Conservation (phyloP, 1,140 invertebrate species). For the Mesaphorura yosii region DNA sequence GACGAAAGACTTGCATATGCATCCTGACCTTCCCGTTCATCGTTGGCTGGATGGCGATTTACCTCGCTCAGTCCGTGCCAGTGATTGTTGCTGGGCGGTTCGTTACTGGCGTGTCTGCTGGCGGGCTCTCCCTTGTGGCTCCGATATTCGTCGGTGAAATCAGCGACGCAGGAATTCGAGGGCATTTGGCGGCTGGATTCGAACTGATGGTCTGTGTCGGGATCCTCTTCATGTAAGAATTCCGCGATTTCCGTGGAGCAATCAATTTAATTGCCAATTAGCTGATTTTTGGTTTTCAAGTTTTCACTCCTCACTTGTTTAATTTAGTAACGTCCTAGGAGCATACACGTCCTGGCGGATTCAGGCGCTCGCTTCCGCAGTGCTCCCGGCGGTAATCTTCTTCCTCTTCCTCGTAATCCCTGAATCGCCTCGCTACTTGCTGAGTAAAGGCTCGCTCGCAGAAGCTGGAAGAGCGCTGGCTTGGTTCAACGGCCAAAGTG, state of each 20-base stretch:
- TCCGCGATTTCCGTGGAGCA: too few relatives aligned
- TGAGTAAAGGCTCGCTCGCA: conserved; percentile 46
- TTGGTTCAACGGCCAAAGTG: too few relatives aligned
- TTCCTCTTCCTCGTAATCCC: conserved; percentile 59
- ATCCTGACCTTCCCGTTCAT: conserved; percentile 48
- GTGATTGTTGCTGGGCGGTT: conserved; percentile 48
- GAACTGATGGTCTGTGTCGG: conserved; percentile 63
- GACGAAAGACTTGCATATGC: conserved; percentile 50
- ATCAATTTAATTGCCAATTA: too few relatives aligned
- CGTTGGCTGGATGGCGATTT: conserved; percentile 50
- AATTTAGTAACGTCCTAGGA: conserved; percentile 46
- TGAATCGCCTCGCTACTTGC: conserved; percentile 62
- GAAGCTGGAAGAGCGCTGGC: conserved; percentile 51
- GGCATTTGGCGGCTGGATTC: conserved; percentile 64
- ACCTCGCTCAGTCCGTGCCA: conserved; percentile 37
- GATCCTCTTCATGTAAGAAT: conserved; percentile 54
- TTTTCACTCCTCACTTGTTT: neutral
- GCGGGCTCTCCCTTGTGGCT: conserved; percentile 40
- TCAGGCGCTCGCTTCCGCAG: conserved; percentile 50
- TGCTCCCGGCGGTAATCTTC: conserved; percentile 49
- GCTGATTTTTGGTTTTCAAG: neutral
- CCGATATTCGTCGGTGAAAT: conserved; percentile 74
- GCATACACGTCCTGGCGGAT: conserved; percentile 53
- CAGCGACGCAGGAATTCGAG: conserved; percentile 61
- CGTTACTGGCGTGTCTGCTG: conserved; percentile 42